Evolutionary conservation across 2,888 invertebrate genomes (phyloP), one percentile per base, ranked within the genome.

Genomic region (Caenorhabditis uteleia): DNA sequence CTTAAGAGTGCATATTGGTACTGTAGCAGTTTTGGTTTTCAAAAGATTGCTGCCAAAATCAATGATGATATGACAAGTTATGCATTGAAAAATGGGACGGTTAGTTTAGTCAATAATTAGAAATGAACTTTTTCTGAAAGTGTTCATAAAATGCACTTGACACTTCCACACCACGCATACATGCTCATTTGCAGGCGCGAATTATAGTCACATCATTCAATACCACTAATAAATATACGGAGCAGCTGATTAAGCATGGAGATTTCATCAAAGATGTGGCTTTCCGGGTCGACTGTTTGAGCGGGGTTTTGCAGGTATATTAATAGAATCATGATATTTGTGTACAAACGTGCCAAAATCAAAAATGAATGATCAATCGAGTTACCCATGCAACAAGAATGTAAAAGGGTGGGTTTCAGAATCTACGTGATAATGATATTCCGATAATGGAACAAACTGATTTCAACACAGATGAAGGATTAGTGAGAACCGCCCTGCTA

Each of bases 251-350:
- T 0, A 89, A 88, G 74, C 97, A 98, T 83, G 97, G 97, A 0
- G 97, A 97, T 86, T 95, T 93, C 62, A 95, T 93, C 25, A 93
- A 92, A 81, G 95, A 95, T 84, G 88, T 98, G 23, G 93, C 95
- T 2, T 95, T 98, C 84, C 87, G 89, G 64, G 97, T 98, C 2
- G 91, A 95, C 83, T 91, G 95, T 84, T 86, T 97, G 70, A 91
- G 93, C 77, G 88, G 88, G 31, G 93, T 97, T 65, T 87, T 94
- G 50, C 86, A 85, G 90, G 78, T 78, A 49, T 43, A 36, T 46
- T 50, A 36, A n/a, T 10, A n/a, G 18, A n/a, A 5, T 7, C n/a
- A n/a, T n/a, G n/a, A n/a, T n/a, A n/a, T n/a, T n/a, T n/a, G n/a
- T n/a, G n/a, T n/a, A n/a, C n/a, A n/a, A n/a, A n/a, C n/a, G n/a